Conservation (phyloP, 2,113 vertebrate species). For the Carassius gibelio region DNA sequence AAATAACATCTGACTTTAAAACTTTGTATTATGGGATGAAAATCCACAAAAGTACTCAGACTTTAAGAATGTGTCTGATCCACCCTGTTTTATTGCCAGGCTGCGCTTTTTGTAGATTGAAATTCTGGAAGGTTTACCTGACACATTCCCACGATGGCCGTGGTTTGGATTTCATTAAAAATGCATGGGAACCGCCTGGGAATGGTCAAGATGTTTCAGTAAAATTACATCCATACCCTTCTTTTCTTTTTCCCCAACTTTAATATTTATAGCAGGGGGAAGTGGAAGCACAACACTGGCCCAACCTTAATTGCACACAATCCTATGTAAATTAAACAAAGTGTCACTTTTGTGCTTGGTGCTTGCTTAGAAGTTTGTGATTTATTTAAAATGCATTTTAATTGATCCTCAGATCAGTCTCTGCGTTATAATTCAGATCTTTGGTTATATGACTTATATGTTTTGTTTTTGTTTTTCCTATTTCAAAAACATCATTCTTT, state of each 20-base stretch:
- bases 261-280: slow-evolving; percentile 61
- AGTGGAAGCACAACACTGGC: slow-evolving; percentile 49
- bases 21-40: slow-evolving; percentile 62
- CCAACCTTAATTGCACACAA: slow-evolving; percentile 48
- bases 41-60: slow-evolving; percentile 66
- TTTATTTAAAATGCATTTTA: neutral
- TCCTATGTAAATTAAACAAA: slow-evolving; percentile 20
- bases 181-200: slow-evolving; percentile 38
- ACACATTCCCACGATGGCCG: slow-evolving; percentile 59
- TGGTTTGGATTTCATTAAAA: slow-evolving; percentile 63
- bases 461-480: no score
- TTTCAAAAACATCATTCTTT: slow-evolving; percentile 3
- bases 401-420: slow-evolving; percentile 44
- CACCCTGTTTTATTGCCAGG: slow-evolving; percentile 66
- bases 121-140: slow-evolving; percentile 64
- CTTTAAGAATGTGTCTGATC: slow-evolving; percentile 68
- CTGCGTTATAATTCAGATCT: slow-evolving; percentile 37
- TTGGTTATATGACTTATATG: neutral
- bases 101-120: slow-evolving; percentile 62
- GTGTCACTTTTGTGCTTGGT: slow-evolving; percentile 20
- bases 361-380: neutral
- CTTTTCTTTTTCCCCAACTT: slow-evolving; percentile 55
- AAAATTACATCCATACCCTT: slow-evolving; percentile 53
- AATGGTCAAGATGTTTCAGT: slow-evolving; percentile 58
- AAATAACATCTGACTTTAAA: slow-evolving; percentile 64